Percentiles rank a stretch among this genome's conserved stretches.
phyloP scores from a whole-genome alignment of 2,797 vertebrate species.

The Morus bassanus region DNA sequence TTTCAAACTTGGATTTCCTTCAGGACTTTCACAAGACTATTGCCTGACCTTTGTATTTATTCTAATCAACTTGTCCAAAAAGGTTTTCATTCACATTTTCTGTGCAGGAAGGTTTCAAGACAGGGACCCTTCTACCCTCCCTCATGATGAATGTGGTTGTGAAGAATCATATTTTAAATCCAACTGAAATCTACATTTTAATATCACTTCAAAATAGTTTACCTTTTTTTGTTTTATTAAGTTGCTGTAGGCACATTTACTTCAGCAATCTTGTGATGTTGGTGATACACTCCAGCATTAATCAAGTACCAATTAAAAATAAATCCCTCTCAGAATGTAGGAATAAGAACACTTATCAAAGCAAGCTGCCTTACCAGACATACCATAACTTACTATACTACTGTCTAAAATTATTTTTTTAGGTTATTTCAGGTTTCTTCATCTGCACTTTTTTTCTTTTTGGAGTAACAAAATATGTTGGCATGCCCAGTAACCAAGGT shows the following conservation, averaged over 20 bases:
- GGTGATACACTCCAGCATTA: background rate
- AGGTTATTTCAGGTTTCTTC: background rate
- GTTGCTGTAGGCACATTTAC: background rate
- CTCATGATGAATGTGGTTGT: background rate
- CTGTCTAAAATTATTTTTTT: background rate
- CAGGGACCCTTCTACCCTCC: background rate
- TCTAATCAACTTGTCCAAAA: background rate
- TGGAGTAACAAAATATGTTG: background rate
- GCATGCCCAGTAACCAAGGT: background rate
- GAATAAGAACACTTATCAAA: background rate
- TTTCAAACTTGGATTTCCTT: background rate
- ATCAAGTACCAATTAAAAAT: background rate
- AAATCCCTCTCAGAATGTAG: background rate
- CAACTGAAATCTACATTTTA: background rate
- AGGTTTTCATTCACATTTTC: background rate
- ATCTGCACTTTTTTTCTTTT: background rate
- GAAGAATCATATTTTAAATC: background rate
- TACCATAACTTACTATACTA: background rate
- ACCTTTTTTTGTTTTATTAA: background rate
- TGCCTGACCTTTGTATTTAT: background rate
- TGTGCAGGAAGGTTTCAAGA: background rate
- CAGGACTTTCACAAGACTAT: background rate
- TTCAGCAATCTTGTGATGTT: background rate
- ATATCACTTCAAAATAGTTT: background rate
- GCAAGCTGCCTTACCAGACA: background rate